These are phyloP conservation scores for Oasisia sp. DNA, from an alignment of 2,888 invertebrate genomes.

Conservation along the genomic window DNA sequence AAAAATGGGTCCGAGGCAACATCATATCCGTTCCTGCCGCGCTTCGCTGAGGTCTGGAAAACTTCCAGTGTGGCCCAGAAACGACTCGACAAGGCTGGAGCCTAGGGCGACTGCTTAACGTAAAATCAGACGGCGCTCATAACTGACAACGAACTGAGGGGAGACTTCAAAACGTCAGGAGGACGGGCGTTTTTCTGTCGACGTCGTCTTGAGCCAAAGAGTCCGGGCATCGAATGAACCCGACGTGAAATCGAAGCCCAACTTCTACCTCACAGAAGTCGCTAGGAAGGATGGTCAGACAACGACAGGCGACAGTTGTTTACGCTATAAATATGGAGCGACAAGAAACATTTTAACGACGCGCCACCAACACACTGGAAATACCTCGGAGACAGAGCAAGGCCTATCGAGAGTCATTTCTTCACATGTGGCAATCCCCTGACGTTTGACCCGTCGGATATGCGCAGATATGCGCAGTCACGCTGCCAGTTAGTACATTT, in stretches of 20 bases:
- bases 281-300: not conserved
- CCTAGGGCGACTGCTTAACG: not conserved
- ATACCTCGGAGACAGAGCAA: not conserved
- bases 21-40: not conserved
- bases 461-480: not conserved
- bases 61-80: not conserved
- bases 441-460: not conserved
- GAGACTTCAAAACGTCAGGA: not conserved
- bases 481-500: not conserved
- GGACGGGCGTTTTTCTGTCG: not conserved
- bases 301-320: not conserved
- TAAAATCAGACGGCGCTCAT: not conserved
- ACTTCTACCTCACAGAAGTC: not conserved
- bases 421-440: not conserved
- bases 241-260: not conserved
- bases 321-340: not conserved
- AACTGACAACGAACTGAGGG: not conserved
- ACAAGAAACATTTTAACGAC: not conserved
- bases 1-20: conserved; percentile 14
- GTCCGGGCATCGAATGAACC: not conserved
- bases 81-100: not conserved
- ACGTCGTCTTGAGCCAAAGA: not conserved
- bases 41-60: not conserved
- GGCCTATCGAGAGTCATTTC: not conserved
- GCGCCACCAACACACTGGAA: not conserved